Base-by-base conservation (phyloP, 2,797 vertebrate species). In the Cynopterus sphinx region DNA sequence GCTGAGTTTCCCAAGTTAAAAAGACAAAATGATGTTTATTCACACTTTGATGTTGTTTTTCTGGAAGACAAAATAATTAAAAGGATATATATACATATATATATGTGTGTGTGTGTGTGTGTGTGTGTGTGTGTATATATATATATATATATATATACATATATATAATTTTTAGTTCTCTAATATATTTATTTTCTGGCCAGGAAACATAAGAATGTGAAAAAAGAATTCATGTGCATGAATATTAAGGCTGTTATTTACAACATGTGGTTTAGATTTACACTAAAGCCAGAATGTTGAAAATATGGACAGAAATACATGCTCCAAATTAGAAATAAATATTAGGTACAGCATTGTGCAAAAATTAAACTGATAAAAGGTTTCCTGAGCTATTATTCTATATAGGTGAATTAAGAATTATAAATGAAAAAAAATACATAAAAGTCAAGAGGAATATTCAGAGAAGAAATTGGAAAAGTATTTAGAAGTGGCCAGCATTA, bases 401-500 rank as follows among this genome's bases (percentile, higher is more conserved):
- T 33, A 17, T 26, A 57, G 22, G 17, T 63, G 19, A 93, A 67
- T 85, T 91, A 81, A 4, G 41, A 75, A 67, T 49, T 81, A 88
- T 55, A 49, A 94, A 53, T 84, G 46, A 53, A 84, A 67, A 84
- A 87, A 86, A 82, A 59, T 75, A 39, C 15, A 86, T 3, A 70
- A 83, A 90, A 77, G 3, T 9, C 9, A 84, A 75, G 24, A 79
- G 4, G 7, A 71, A 87, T 78, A 92, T 57, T 89, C 21, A 77
- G 82, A 9, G 53, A 24, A 94, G 39, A 84, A 97, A 53, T 94
- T 68, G 96, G 26, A 92, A 94, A 74, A 92, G 15, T 74, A 84
- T 95, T 95, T 59, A 79, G 74, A 94, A 91, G 17, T 96, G 19
- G 3, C 59, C 33, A 53, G 61, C 96, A 95, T 94, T 97, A 88